These are phyloP conservation scores for Thaumetopoea pityocampa DNA, from an alignment of 1,140 invertebrate genomes.

Conservation along the genomic window DNA sequence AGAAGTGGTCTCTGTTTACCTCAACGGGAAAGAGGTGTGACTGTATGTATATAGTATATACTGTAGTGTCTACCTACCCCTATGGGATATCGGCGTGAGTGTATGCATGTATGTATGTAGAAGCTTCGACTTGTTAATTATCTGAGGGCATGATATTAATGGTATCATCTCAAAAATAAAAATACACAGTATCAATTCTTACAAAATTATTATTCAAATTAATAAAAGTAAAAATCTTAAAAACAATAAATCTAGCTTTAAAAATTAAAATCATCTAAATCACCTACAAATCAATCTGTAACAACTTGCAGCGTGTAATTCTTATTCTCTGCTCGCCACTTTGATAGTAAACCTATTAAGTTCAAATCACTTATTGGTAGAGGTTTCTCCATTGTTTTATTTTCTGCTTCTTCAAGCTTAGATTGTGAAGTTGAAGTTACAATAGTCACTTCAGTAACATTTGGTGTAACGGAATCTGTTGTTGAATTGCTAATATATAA, in stretches of 20 bases:
- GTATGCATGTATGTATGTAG: too few species aligned
- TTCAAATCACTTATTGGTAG: slow-evolving; percentile 16
- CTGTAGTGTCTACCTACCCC: too few species aligned
- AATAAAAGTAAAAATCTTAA: neutral
- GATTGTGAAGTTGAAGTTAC: neutral
- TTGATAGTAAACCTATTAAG: slow-evolving; percentile 14
- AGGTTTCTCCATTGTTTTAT: slow-evolving; percentile 1
- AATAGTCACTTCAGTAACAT: neutral
- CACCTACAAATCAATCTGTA: slow-evolving; percentile 1
- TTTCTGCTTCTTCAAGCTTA: neutral
- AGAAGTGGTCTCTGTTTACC: too few species aligned
- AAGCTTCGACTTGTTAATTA: too few species aligned
- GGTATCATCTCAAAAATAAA: too few species aligned
- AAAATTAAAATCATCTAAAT: slow-evolving; percentile 4
- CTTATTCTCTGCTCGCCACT: slow-evolving; percentile 14
- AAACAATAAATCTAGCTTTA: neutral
- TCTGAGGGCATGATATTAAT: too few species aligned
- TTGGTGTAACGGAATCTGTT: too few species aligned
- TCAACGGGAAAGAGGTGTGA: too few species aligned
- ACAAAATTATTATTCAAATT: slow-evolving; percentile 4
- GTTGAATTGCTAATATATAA: too few species aligned
- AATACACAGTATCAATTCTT: too few species aligned
- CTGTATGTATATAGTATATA: too few species aligned
- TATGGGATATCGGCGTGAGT: too few species aligned
- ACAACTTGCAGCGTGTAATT: slow-evolving; percentile 20